These are phyloP conservation scores for Danionella cerebrum DNA, from an alignment of 2,113 vertebrate genomes.

Conservation along the genomic window DNA sequence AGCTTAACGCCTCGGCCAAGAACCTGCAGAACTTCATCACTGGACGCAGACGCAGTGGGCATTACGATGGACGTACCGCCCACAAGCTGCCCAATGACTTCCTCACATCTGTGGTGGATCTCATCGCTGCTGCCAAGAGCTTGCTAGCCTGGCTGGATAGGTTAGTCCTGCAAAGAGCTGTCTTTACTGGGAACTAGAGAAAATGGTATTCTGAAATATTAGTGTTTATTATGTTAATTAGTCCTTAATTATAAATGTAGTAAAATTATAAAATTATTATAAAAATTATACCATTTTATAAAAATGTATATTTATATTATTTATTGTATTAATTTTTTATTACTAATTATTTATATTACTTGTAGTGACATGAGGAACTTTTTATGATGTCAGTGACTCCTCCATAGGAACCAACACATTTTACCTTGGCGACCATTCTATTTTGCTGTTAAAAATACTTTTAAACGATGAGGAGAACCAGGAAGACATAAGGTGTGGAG, in stretches of 20 bases:
- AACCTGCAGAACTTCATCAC: constrained; percentile 77
- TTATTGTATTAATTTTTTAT: too few relatives aligned
- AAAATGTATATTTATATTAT: too few relatives aligned
- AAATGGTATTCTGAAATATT: not conserved
- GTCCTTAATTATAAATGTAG: not conserved
- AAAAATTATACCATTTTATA: too few relatives aligned
- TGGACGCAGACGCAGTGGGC: constrained; percentile 55
- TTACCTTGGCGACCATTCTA: too few relatives aligned
- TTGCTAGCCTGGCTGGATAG: constrained; percentile 40
- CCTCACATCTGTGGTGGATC: constrained; percentile 39
- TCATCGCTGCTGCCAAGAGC: constrained; percentile 39
- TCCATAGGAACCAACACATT: too few relatives aligned
- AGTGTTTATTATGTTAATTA: not conserved
- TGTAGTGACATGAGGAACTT: too few relatives aligned
- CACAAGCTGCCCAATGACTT: constrained; percentile 40
- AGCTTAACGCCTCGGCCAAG: constrained; percentile 70
- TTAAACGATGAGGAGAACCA: too few relatives aligned
- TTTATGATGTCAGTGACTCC: too few relatives aligned
- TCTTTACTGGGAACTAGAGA: not conserved
- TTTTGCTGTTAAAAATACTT: too few relatives aligned
- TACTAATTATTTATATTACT: too few relatives aligned
- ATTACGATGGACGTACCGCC: constrained; percentile 30
- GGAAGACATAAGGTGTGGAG: too few relatives aligned
- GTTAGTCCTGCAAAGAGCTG: constrained; percentile 36
- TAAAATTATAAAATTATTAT: too few relatives aligned